Conservation (phyloP, 2,888 invertebrate species). For the Autographa gamma region DNA sequence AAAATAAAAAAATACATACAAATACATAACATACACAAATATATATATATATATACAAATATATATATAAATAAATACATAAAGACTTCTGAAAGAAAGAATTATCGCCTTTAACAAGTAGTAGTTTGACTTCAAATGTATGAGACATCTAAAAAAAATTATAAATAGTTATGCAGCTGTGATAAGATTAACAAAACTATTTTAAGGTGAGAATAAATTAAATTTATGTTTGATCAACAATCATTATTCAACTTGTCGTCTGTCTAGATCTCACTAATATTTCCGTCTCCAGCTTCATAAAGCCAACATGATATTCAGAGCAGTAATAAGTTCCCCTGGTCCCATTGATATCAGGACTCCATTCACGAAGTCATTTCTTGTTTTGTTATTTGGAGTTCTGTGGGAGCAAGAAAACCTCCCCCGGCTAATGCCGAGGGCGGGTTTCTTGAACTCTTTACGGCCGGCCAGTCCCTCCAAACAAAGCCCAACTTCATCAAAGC, state of each 20-base stretch:
- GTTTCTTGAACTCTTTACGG: constrained; percentile 69
- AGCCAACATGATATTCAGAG: constrained; percentile 17
- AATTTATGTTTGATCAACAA: neutral
- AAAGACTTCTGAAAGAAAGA: too few species aligned
- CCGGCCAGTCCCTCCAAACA: constrained; percentile 70
- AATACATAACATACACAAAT: too few species aligned
- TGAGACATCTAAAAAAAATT: too few species aligned
- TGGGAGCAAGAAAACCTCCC: constrained; percentile 45
- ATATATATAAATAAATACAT: too few species aligned
- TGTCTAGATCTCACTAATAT: constrained; percentile 5
- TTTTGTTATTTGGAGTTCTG: constrained; percentile 58
- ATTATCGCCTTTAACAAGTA: too few species aligned
- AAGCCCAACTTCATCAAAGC: constrained; percentile 80
- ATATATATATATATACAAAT: too few species aligned
- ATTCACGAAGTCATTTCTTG: constrained; percentile 56
- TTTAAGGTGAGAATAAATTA: too few species aligned
- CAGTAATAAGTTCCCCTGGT: constrained; percentile 40
- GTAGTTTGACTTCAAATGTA: too few species aligned
- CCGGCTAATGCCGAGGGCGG: constrained; percentile 60
- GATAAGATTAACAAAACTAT: too few species aligned
- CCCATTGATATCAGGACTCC: constrained; percentile 51
- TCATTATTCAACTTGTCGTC: neutral
- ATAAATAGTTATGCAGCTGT: too few species aligned
- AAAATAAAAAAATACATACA: too few species aligned
- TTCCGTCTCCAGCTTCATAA: neutral